phyloP scores from a whole-genome alignment of 2,797 vertebrate genomes.

The Iguana delicatissima region DNA sequence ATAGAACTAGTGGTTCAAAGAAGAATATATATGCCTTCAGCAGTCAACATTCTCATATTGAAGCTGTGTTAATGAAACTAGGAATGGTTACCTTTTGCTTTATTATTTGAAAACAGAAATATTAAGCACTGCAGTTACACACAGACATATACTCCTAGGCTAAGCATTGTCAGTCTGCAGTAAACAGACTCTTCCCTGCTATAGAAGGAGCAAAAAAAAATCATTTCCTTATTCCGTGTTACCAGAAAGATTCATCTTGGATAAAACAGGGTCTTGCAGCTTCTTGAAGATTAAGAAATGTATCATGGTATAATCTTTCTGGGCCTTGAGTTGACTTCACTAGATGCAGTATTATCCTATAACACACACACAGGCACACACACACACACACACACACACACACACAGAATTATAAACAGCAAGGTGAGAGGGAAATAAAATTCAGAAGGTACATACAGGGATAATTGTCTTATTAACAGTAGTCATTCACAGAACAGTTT shows the following conservation, averaged over 20 bases:
- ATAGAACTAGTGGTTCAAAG: not conserved
- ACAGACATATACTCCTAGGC: not conserved
- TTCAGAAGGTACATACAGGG: no score
- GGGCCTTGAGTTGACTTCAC: not conserved
- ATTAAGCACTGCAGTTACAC: conserved; percentile 24
- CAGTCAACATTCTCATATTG: not conserved
- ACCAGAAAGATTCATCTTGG: not conserved
- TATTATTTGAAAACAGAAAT: conserved; percentile 28
- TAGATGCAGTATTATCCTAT: not conserved
- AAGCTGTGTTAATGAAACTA: not conserved
- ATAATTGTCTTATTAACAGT: not conserved
- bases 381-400: no score
- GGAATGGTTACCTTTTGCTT: not conserved
- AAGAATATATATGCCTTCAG: not conserved
- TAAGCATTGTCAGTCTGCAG: not conserved
- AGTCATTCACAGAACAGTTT: not conserved
- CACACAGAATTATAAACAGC: no score
- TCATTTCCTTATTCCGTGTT: not conserved
- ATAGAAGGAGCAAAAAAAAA: not conserved
- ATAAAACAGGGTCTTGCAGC: not conserved
- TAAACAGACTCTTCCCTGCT: not conserved
- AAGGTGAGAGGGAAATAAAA: no score
- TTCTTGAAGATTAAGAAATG: not conserved
- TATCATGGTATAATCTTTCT: not conserved
- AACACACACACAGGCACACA: not conserved